Base-by-base conservation (phyloP, 2,888 invertebrate species). In the Chrysolina oricalcia region DNA sequence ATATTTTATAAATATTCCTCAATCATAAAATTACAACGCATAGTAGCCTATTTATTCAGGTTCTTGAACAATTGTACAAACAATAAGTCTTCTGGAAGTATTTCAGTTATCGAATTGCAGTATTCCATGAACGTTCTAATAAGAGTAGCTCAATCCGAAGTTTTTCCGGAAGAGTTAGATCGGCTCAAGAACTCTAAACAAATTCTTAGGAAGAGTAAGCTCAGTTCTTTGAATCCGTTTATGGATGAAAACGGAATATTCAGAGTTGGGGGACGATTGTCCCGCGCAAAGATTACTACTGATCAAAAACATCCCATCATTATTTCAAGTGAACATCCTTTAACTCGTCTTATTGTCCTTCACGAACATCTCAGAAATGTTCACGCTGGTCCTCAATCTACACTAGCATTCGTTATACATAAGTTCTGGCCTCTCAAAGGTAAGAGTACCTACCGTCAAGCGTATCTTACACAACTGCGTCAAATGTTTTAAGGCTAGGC, bases 191-290 rank as follows among this genome's bases (percentile, higher is more conserved):
- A 59, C 2, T 23, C 43, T n/a, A 65, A n/a, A n/a, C n/a, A n/a
- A n/a, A n/a, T n/a, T n/a, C n/a, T n/a, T n/a, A n/a, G 66, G 27
- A 6, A 35, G 23, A 74, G 74, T 35, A 70, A 70, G 21, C 56
- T 70, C 19, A 9, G 13, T 23, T 66, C 70, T 1, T 41, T 67
- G 19, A 67, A 70, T 19, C 73, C 73, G 9, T 73, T 76, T 48
- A 15, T 76, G 27, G 68, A 73, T 50, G 15, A 23, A n/a, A 15
- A 62, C 19, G 66, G 64, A 13, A 59, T 76, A 13, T 48, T 73
- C 10, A 66, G 73, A 56, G 76, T 76, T 6, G 76, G 73, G 0
- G 73, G 73, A 13, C 40, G 73, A 50, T 59, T 76, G 13, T 41
- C 40, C 5, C 43, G 66, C 10, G 40, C 70, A 27, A 27, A 68